Percentiles rank a stretch among this genome's conserved stretches.
These are phyloP conservation scores for Karalla daura DNA, from an alignment of 2,797 vertebrate genomes.

Conservation along the genomic window DNA sequence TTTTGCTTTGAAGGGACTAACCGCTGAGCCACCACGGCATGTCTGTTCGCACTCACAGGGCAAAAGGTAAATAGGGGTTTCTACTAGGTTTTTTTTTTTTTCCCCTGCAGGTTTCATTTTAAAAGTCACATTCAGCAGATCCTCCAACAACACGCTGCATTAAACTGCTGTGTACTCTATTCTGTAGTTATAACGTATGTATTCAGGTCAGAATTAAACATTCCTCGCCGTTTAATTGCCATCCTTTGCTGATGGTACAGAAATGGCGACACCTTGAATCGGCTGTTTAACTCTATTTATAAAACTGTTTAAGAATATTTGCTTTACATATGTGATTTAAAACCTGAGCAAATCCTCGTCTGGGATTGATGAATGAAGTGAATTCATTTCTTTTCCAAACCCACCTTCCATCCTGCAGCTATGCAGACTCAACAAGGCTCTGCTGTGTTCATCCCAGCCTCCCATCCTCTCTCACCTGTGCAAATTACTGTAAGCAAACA, in stretches of 20 bases:
- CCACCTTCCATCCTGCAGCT: conserved; percentile 29
- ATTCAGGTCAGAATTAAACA: conserved; percentile 17
- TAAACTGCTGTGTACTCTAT: background rate
- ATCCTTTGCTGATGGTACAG: conserved; percentile 19
- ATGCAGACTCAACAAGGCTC: conserved; percentile 61
- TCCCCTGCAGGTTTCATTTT: background rate
- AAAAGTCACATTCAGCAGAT: conserved; percentile 14
- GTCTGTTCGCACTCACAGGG: background rate
- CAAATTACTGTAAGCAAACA: conserved; percentile 78
- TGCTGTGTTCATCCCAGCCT: conserved; percentile 55
- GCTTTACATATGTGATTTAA: conserved; percentile 50
- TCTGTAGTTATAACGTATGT: background rate
- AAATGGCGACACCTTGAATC: conserved; percentile 16
- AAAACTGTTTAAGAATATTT: conserved; percentile 33
- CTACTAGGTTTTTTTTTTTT: background rate
- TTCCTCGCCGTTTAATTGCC: conserved; percentile 13
- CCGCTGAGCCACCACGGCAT: background rate
- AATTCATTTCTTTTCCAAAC: conserved; percentile 65
- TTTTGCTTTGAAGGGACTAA: conserved; percentile 19
- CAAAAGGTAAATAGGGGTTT: background rate
- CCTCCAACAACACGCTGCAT: background rate
- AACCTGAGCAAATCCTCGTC: conserved; percentile 43
- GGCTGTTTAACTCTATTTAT: conserved; percentile 29
- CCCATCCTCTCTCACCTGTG: conserved; percentile 78
- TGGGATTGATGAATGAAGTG: conserved; percentile 60